A percentile compares a stretch with the other conserved stretches of the same genome.
phyloP scores from a whole-genome alignment of 2,797 vertebrate species.

The Chanos chanos region DNA sequence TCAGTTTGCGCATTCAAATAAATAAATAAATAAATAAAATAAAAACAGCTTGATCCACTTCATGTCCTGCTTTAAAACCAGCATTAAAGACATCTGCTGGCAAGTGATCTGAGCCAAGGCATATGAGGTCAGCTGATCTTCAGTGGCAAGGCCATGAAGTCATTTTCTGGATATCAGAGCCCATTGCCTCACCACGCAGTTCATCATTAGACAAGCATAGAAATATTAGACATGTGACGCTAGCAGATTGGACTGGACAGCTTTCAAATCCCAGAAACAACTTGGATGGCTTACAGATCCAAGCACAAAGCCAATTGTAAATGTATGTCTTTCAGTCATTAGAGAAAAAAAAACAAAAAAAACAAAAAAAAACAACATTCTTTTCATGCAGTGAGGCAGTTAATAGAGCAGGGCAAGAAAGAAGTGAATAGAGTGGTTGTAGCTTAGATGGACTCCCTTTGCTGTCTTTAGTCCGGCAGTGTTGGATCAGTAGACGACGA shows the following conservation, averaged over 20 bases:
- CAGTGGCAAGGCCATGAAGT: constrained; percentile 15
- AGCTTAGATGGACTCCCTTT: constrained; percentile 27
- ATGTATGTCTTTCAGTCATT: no score
- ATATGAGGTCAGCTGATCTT: constrained; percentile 32
- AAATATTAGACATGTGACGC: no score
- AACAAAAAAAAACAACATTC: no score
- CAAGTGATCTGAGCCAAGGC: constrained; percentile 29
- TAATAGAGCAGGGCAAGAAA: no score
- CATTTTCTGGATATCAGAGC: constrained; percentile 1
- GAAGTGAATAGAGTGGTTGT: constrained; percentile 17
- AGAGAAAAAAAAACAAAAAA: no score
- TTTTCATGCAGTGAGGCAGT: no score
- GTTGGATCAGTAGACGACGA: constrained; percentile 29
- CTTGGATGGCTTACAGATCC: background rate
- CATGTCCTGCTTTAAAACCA: constrained; percentile 21
- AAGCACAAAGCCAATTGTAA: no score
- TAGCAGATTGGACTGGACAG: no score
- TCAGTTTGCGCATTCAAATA: background rate
- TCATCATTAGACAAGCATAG: no score
- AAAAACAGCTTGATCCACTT: constrained; percentile 43
- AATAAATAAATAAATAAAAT: constrained; percentile 18
- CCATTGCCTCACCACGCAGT: background rate
- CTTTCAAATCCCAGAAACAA: no score
- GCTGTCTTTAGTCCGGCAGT: no score
- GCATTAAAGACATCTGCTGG: constrained; percentile 39